Evolutionary conservation across 2,113 vertebrate species (phyloP), one percentile per base, ranked within the genome.

Genomic region (Micronycteris hirsuta): DNA sequence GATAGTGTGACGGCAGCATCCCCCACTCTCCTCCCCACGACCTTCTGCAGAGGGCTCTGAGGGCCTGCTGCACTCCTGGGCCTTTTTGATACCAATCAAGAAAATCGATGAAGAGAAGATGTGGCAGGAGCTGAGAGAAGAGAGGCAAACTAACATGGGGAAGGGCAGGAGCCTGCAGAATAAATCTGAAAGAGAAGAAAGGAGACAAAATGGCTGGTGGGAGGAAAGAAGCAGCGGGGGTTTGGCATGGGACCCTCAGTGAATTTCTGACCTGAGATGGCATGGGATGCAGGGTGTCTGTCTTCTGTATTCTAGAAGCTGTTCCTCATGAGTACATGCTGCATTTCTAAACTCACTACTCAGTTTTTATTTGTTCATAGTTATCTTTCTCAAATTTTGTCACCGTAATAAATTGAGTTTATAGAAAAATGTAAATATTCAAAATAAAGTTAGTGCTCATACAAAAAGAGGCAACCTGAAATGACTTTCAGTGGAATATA

Each of bases 381-480:
- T 52, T 67, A 13, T 19, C 11, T 26, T 77, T 94, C 65, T 52
- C 11, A 61, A 65, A 82, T 90, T 52, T 61, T 70, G 19, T 68
- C 41, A 93, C 47, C 31, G 26, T 70, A 38, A 85, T 41, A 73
- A 63, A 76, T 15, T 47, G 28, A 5, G 36, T 88, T 81, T 89
- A 36, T 41, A 84, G 24, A 54, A 95, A 94, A 94, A 74, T n/a
- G 13, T 85, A 43, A 93, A 91, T 71, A 36, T 71, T 82, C 12
- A 85, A 83, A 84, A 82, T 58, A 84, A 84, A 87, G 36, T 41
- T 9, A n/a, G 28, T 33, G 16, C 11, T 82, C 12, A 8, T 88
- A 63, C 3, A 31, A 86, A 86, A 68, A 87, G 33, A 90, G 26
- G 1, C 28, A 61, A 33, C 4, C 1, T 52, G 16, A 63, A 81